Conservation (phyloP, 1,140 invertebrate species). For the Papilio dardanus region DNA sequence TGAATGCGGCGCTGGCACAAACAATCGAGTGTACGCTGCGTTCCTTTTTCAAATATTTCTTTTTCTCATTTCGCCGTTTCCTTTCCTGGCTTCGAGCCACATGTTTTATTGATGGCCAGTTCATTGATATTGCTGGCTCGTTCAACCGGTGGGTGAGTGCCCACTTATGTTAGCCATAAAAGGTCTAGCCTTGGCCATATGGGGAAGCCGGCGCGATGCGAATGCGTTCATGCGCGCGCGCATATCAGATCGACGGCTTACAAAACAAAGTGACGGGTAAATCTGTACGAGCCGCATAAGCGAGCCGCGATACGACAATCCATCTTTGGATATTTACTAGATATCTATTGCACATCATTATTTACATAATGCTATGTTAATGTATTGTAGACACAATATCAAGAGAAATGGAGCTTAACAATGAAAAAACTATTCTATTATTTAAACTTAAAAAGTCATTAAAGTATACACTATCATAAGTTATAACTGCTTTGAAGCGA, state of each 20-base stretch:
- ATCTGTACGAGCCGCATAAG: conserved; percentile 52
- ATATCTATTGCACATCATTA: not conserved
- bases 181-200: conserved; percentile 79
- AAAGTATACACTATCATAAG: not conserved
- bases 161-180: conserved; percentile 80
- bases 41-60: conserved; percentile 80
- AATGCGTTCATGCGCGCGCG: conserved; percentile 79
- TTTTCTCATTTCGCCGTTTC: conserved; percentile 81
- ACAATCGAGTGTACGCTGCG: conserved; percentile 75
- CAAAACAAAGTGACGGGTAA: conserved; percentile 72
- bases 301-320: not conserved
- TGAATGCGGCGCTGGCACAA: conserved; percentile 77
- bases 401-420: not conserved
- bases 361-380: not conserved
- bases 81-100: conserved; percentile 79
- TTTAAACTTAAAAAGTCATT: not conserved
- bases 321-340: conserved; percentile 15
- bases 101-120: conserved; percentile 82
- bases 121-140: conserved; percentile 81
- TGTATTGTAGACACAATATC: not conserved
- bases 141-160: conserved; percentile 79
- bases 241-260: conserved; percentile 73
- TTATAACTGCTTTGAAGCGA: too few relatives aligned
- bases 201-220: conserved; percentile 74
- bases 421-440: too few relatives aligned